Percentiles rank a stretch among this genome's conserved stretches.
Evolutionary conservation across 2,888 invertebrate species (phyloP).

Genomic region (Zhengitettix transpicula): DNA sequence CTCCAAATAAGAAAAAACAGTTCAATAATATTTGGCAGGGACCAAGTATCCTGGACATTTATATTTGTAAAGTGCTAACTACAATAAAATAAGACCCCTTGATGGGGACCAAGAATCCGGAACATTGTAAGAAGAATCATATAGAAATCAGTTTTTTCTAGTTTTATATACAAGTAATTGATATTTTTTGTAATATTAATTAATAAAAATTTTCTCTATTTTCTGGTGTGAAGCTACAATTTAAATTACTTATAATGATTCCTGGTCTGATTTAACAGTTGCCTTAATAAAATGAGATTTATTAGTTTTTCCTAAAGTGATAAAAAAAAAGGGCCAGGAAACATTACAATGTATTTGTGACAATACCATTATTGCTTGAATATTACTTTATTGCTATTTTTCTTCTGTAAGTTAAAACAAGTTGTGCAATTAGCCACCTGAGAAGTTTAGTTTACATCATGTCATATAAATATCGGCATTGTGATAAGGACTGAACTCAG

Average conservation of each 20-base stretch:
- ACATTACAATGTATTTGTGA: neutral
- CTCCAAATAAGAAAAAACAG: too few relatives aligned
- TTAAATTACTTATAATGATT: neutral
- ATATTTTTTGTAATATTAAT: neutral
- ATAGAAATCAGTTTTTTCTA: too few relatives aligned
- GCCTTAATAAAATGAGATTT: neutral
- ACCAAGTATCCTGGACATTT: too few relatives aligned
- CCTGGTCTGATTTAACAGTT: neutral
- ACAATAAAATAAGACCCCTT: too few relatives aligned
- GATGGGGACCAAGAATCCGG: too few relatives aligned
- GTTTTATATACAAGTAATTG: too few relatives aligned
- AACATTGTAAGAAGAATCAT: too few relatives aligned
- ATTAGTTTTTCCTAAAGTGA: too few relatives aligned
- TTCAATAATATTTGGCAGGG: too few relatives aligned
- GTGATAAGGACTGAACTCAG: constrained; percentile 9
- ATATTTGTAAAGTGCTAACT: too few relatives aligned
- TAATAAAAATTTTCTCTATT: neutral
- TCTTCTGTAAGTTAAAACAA: too few relatives aligned
- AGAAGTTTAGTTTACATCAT: neutral
- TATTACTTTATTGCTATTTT: too few relatives aligned
- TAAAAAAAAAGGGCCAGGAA: neutral
- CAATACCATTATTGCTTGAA: neutral
- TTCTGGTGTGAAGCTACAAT: neutral
- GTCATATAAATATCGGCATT: neutral
- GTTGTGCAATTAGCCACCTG: neutral